These are phyloP conservation scores for Apeira syringaria DNA, from an alignment of 2,888 invertebrate genomes.

Conservation along the genomic window DNA sequence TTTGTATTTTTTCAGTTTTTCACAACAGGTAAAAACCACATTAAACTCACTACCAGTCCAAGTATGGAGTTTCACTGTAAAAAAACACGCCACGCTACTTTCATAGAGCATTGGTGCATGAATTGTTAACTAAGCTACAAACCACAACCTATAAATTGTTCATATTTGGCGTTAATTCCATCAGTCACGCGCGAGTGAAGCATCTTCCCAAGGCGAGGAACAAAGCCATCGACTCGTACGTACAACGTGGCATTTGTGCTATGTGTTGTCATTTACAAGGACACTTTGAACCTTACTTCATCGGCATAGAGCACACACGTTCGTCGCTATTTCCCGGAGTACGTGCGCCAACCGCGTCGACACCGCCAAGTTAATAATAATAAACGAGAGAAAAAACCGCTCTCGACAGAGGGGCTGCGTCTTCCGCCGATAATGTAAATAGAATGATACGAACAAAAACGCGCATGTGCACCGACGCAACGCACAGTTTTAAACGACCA, in stretches of 20 bases:
- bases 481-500: conserved; percentile 37
- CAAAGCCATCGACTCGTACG: conserved; percentile 21
- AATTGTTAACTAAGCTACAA: no score
- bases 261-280: conserved; percentile 20
- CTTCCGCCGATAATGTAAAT: conserved; percentile 69
- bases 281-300: conserved; percentile 4
- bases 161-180: conserved; percentile 20
- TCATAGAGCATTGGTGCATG: no score
- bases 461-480: conserved; percentile 41
- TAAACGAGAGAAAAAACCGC: conserved; percentile 75
- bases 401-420: conserved; percentile 71
- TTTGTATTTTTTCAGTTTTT: no score
- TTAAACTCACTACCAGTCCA: no score
- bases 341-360: conserved; percentile 34
- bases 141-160: conserved; percentile 10
- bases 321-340: conserved; percentile 8
- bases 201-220: conserved; percentile 24
- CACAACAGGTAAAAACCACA: no score
- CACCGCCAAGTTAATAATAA: conserved; percentile 75
- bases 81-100: no score
- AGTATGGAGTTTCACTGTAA: no score
- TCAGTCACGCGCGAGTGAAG: conserved; percentile 25
- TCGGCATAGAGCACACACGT: conserved; percentile 5
- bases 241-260: conserved; percentile 27
- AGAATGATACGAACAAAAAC: conserved; percentile 49